These are phyloP conservation scores for Eulemur mongoz DNA, from an alignment of 2,797 vertebrate genomes.

Conservation along the genomic window DNA sequence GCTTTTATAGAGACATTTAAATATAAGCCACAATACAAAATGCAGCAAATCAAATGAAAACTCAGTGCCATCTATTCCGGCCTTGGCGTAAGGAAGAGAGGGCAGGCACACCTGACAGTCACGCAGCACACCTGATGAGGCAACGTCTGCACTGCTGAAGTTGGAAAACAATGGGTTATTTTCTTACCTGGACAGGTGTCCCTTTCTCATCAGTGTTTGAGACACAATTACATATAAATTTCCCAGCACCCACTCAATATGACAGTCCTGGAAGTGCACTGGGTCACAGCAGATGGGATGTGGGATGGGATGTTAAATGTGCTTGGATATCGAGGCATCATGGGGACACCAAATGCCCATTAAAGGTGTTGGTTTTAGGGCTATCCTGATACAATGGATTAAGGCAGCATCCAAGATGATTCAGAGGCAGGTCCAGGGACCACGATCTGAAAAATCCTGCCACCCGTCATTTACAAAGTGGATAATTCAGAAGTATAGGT, in stretches of 20 bases:
- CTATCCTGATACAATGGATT: background rate
- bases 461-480: background rate
- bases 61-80: background rate
- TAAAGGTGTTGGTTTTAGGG: background rate
- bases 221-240: background rate
- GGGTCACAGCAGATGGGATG: background rate
- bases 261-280: background rate
- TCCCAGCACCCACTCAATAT: background rate
- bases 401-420: background rate
- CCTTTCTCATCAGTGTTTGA: background rate
- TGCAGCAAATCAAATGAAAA: background rate
- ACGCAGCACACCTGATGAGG: background rate
- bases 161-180: background rate
- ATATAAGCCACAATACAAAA: background rate
- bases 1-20: background rate
- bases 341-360: background rate
- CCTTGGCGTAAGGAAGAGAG: background rate
- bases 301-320: background rate
- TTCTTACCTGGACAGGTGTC: background rate
- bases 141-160: background rate
- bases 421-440: background rate
- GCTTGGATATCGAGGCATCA: background rate
- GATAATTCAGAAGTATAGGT: background rate
- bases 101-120: too few relatives aligned
- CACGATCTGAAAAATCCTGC: background rate